A percentile compares a stretch with the other conserved stretches of the same genome.
phyloP scores from a whole-genome alignment of 2,113 vertebrate genomes.

The Parus major region DNA sequence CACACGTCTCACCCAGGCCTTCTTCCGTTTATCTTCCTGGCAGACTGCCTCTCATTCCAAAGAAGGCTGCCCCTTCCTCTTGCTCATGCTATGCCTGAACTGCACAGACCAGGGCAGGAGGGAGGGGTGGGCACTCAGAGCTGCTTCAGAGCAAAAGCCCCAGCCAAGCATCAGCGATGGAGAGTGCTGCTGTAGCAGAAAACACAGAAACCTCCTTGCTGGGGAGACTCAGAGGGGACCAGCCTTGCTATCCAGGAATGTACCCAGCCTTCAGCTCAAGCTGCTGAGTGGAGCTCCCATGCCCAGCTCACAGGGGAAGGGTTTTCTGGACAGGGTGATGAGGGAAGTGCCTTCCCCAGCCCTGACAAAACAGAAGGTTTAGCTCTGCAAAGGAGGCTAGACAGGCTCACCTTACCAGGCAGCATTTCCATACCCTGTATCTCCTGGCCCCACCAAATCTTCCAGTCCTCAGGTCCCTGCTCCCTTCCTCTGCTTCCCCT shows the following conservation, averaged over 20 bases:
- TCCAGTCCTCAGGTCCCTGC: not conserved
- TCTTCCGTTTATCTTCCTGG: not conserved
- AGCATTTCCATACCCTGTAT: not conserved
- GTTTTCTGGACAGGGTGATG: not conserved
- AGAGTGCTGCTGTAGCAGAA: not conserved
- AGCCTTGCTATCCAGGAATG: fast-evolving
- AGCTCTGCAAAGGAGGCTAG: not conserved
- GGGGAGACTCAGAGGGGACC: not conserved
- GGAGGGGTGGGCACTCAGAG: not conserved
- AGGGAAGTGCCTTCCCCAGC: not conserved
- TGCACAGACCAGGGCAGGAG: not conserved
- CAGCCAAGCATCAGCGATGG: not conserved
- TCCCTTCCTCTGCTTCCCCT: not conserved
- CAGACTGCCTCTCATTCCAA: not conserved
- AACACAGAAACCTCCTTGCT: not conserved
- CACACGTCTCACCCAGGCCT: constrained; percentile 13
- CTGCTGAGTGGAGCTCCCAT: not conserved
- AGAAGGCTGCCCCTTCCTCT: not conserved
- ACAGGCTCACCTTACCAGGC: not conserved
- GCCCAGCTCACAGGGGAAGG: not conserved
- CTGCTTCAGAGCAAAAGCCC: not conserved
- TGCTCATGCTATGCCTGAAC: not conserved
- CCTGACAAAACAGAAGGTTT: not conserved
- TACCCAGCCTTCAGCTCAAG: not conserved
- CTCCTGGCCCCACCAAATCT: not conserved